Base-by-base conservation (phyloP, 92 coral and sea anemone genomes). In the Epizoanthus rinbou region DNA sequence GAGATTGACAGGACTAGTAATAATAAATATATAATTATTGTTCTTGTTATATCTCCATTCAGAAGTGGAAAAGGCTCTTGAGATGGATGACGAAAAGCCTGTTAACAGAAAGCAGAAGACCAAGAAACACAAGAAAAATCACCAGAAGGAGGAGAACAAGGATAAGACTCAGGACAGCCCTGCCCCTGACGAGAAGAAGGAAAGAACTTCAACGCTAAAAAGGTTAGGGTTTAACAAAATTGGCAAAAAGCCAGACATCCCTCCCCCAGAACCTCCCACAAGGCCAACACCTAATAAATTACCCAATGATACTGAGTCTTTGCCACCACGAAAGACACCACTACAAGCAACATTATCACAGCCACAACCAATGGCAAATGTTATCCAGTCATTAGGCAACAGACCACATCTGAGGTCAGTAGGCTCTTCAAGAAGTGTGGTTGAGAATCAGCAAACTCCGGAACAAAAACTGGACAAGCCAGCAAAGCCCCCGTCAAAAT, bases 61-160 rank as follows among this genome's bases (percentile, higher is more conserved):
- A 96, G 99, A 96, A 82, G 99, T 96, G 76, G 94, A 90, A 87
- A 96, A 94, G 75, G 94, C 94, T 60, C 86, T 96, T 24, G 97
- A 87, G 65, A 92, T 92, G 82, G 89, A 90, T 53, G 88, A 84
- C 78, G 85, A 87, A 50, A 85, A 69, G 1, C 69, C 80, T 43
- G 86, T 86, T 52, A 90, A 87, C 63, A 89, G 81, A 72, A 81
- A 66, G 13, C 86, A 88, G 70, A 67, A 76, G 39, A 66, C 72
- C 0, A 59, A 69, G 68, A 86, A 86, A 57, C 60, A 65, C 5
- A 88, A 85, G 86, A 88, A 79, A 75, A 88, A 87, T 63, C 69
- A 85, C 58, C 79, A 81, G 41, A 88, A 87, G 63, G 85, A 69
- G 68, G 90, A 88, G 80, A 84, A 81, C 75, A 88, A 84, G 72